phyloP scores from a whole-genome alignment of 2,888 invertebrate species.

The Anoplius nigerrimus region DNA sequence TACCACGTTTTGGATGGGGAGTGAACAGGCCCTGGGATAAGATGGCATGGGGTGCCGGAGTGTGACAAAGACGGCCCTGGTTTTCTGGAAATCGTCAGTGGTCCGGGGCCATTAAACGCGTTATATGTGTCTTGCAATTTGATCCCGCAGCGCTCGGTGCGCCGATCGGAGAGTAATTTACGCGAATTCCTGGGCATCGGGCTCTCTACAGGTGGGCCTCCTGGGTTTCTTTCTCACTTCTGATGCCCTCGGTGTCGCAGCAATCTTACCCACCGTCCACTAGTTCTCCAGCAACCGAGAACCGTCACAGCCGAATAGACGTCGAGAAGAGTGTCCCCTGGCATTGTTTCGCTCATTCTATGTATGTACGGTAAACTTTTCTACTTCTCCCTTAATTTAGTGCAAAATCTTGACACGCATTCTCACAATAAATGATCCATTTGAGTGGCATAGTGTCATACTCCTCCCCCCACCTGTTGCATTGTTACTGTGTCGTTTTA shows the following conservation, averaged over 20 bases:
- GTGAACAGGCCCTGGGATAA: no score
- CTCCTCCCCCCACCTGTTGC: no score
- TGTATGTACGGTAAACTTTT: conserved; percentile 4
- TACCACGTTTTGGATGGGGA: no score
- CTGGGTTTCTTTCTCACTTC: conserved; percentile 37
- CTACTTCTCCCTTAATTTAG: background rate
- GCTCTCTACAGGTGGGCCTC: conserved; percentile 58
- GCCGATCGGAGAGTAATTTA: conserved; percentile 66
- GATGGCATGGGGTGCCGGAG: conserved; percentile 24
- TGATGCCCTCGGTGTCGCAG: conserved; percentile 40
- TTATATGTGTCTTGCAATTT: conserved; percentile 71
- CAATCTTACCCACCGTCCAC: conserved; percentile 21
- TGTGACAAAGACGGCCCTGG: conserved; percentile 59
- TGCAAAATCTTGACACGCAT: no score
- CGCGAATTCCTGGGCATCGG: conserved; percentile 64
- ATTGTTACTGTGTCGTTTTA: no score
- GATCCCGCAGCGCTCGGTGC: conserved; percentile 65
- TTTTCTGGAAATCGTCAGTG: conserved; percentile 72
- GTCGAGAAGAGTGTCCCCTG: conserved; percentile 30
- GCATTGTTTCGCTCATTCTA: conserved; percentile 34
- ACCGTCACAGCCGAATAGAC: conserved; percentile 31
- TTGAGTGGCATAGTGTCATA: no score
- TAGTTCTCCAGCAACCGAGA: conserved; percentile 27
- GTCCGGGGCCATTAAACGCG: conserved; percentile 69
- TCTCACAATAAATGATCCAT: no score